Conservation (phyloP, 2,888 invertebrate species). For the Cylloceria caligata region DNA sequence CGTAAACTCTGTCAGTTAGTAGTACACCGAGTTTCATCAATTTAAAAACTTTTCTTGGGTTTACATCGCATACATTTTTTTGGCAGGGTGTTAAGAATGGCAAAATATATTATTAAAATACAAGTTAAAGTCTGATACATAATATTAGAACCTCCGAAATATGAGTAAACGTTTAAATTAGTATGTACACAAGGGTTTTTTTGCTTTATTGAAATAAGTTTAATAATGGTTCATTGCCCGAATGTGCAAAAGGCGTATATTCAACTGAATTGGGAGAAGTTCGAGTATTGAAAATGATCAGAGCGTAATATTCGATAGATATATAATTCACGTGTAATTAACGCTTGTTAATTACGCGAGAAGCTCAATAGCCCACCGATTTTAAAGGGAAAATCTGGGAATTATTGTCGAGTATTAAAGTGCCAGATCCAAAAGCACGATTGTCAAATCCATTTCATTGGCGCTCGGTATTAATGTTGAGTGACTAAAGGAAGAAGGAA, state of each 20-base stretch:
- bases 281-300: not conserved
- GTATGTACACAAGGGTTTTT: too few relatives aligned
- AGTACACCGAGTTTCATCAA: too few relatives aligned
- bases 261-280: not conserved
- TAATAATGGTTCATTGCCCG: too few relatives aligned
- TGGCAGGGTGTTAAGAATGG: too few relatives aligned
- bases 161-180: too few relatives aligned
- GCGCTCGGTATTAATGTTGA: not conserved
- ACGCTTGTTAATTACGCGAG: constrained; percentile 15
- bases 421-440: constrained; percentile 11
- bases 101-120: too few relatives aligned
- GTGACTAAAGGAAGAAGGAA: constrained; percentile 14
- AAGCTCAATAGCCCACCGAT: constrained; percentile 14
- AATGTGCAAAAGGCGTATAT: not conserved
- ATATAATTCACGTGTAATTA: not conserved
- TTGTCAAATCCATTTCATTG: constrained; percentile 15
- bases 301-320: not conserved
- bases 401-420: constrained; percentile 16
- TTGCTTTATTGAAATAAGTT: too few relatives aligned
- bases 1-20: too few relatives aligned
- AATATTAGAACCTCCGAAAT: too few relatives aligned
- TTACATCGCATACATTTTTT: too few relatives aligned
- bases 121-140: too few relatives aligned
- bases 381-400: not conserved
- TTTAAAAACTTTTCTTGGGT: too few relatives aligned